Base-by-base conservation (phyloP, 1,140 invertebrate genomes). In the Neuroterus valhalla region DNA sequence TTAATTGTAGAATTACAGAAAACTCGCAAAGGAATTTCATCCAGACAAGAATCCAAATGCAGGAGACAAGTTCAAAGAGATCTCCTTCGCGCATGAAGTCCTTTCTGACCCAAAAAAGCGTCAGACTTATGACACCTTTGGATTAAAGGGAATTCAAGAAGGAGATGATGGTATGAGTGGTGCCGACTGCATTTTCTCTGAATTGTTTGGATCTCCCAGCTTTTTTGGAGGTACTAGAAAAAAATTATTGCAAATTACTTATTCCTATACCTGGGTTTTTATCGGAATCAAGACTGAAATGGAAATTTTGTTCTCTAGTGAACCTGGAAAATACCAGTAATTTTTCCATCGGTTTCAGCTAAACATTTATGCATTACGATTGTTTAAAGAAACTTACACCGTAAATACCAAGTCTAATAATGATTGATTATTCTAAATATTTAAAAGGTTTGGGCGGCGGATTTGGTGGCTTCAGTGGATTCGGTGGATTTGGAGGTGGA, bases 71-170 rank as follows among this genome's bases (percentile, higher is more conserved):
- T 62, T 62, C 21, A 62, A 62, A 38, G 55, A 62, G 31, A 62
- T 62, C 31, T 62, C 55, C 15, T 62, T 62, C 31, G 55, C 55
- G 11, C 31, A 62, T 5, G 55, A 62, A 62, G 23, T 26, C 3
- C 23, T 62, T 15, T 62, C 55, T 4, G 23, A 62, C n/a, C 23
- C 23, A 38, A 62, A 62, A 14, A 62, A 62, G n/a, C 55, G 55
- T 4, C 55, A 26, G 15, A 26, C 23, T 62, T 62, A 62, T 14
- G 55, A 62, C 31, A 62, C 2, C 6, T 62, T 31, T 26, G 55
- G 55, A 14, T 38, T 62, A 17, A 38, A 62, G 31, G 55, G 55
- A 31, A 12, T 62, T 31, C 55, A 62, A 62, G 55, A 62, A 62
- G 23, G 23, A 31, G 23, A 31, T 15, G 55, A 62, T 62, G 23